Evolutionary conservation across 2,797 vertebrate genomes (phyloP), one percentile per base, ranked within the genome.

Genomic region (Macroramphosus scolopax): DNA sequence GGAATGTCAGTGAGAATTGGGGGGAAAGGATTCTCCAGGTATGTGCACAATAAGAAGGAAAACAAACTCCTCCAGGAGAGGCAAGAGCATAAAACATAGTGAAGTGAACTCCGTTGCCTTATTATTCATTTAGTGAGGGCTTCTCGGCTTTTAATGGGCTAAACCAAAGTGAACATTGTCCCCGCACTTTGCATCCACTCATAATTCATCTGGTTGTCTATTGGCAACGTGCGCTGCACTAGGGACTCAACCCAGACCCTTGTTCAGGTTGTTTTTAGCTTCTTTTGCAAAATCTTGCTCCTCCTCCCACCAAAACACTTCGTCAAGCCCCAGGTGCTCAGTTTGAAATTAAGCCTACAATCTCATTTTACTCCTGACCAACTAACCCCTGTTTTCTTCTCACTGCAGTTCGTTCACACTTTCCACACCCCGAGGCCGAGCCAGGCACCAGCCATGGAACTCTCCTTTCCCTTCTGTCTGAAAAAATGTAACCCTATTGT

Each of bases 1-100:
- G 74, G 84, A 86, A 82, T 84, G 85, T 81, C 86, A 87, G 90
- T 88, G 86, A 87, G 75, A 87, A 73, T 78, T 58, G 25, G 56
- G 66, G 54, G 6, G n/a, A 68, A 85, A 82, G 46, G 39, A 25
- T 52, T 77, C 75, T 82, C 70, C 39, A 64, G 68, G 48, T 75
- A 64, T 57, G 50, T 32, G 60, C 47, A 35, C 39, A 32, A 37
- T 63, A 33, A 67, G 63, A 69, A 59, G n/a, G 17, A 59, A 77
- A 77, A 77, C 42, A 63, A 72, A 69, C 35, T 41, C 44, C n/a
- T n/a, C n/a, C n/a, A n/a, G 39, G 6, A 62, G 37, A 61, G 35
- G 45, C 17, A 39, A 44, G n/a, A n/a, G n/a, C n/a, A n/a, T n/a
- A n/a, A n/a, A n/a, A n/a, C n/a, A n/a, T n/a, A n/a, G n/a, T n/a